These are phyloP conservation scores for Drosophila guanche DNA, from an alignment of 1,140 invertebrate genomes.

Conservation along the genomic window DNA sequence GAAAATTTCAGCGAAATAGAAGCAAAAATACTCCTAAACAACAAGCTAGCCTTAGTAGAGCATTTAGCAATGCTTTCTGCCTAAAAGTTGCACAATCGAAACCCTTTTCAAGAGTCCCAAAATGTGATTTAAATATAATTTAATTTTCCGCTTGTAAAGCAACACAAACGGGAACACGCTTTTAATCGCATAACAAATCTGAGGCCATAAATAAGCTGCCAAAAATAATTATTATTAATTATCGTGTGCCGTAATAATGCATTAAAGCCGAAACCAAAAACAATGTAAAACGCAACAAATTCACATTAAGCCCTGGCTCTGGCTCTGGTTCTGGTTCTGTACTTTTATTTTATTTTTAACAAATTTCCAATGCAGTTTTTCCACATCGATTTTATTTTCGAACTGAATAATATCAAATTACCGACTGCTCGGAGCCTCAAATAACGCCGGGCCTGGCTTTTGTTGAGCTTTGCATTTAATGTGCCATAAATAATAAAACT, in stretches of 20 bases:
- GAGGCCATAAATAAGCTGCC: conserved; percentile 67
- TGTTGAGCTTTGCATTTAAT: conserved; percentile 64
- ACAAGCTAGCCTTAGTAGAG: too few species aligned
- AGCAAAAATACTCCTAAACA: too few species aligned
- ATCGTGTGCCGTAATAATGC: conserved; percentile 62
- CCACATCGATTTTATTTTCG: conserved; percentile 9
- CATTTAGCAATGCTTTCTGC: too few species aligned
- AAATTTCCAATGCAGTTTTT: conserved; percentile 2
- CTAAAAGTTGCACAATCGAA: background rate
- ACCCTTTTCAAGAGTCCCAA: conserved; percentile 1
- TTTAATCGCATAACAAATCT: conserved; percentile 67
- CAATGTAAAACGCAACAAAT: conserved; percentile 37
- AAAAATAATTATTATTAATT: conserved; percentile 74
- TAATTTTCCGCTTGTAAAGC: conserved; percentile 27
- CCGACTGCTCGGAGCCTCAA: background rate
- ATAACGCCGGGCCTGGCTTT: conserved; percentile 23
- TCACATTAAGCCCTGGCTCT: conserved; percentile 18
- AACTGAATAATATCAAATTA: conserved; percentile 27
- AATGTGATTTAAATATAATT: conserved; percentile 34
- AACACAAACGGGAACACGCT: conserved; percentile 4
- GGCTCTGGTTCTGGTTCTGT: background rate
- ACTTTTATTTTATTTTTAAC: conserved; percentile 3
- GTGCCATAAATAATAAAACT: conserved; percentile 72
- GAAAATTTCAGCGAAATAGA: too few species aligned
- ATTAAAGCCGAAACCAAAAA: conserved; percentile 31